phyloP scores from a whole-genome alignment of 2,888 invertebrate genomes.

The Apomyelois bistriatella region DNA sequence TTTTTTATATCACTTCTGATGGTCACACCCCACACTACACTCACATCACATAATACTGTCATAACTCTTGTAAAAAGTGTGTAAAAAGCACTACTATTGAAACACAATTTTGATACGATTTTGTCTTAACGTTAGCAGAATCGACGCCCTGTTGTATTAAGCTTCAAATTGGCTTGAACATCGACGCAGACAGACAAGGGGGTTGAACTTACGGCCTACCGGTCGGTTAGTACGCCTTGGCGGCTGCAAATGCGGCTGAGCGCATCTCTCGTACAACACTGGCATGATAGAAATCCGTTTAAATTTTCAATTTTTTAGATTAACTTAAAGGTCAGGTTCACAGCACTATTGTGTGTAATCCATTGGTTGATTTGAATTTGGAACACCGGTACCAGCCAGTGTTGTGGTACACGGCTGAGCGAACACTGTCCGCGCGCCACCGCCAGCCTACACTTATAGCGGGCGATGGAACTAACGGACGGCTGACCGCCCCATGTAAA shows the following conservation, averaged over 20 bases:
- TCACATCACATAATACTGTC: too few species aligned
- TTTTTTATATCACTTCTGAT: too few species aligned
- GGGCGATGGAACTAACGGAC: constrained; percentile 46
- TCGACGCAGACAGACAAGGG: constrained; percentile 35
- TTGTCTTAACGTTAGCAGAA: too few species aligned
- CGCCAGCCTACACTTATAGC: constrained; percentile 63
- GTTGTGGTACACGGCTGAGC: constrained; percentile 67
- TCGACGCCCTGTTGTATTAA: constrained; percentile 29
- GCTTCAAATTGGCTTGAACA: constrained; percentile 34
- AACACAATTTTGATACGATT: too few species aligned
- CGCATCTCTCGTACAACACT: constrained; percentile 60
- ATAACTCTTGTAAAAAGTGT: too few species aligned
- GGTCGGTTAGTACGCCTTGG: constrained; percentile 39
- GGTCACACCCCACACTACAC: too few species aligned
- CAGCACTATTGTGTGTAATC: constrained; percentile 54
- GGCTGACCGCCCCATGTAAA: constrained; percentile 60
- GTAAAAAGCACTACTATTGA: too few species aligned
- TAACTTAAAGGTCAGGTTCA: constrained; percentile 52
- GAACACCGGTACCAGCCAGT: constrained; percentile 61
- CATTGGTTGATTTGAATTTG: constrained; percentile 45
- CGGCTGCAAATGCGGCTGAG: constrained; percentile 54
- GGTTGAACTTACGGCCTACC: constrained; percentile 64
- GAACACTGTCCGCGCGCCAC: constrained; percentile 67
- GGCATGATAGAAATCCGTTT: constrained; percentile 48
- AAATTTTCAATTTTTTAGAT: constrained; percentile 26